These are phyloP conservation scores for Dryomyza anilis DNA, from an alignment of 2,888 invertebrate genomes.

Conservation along the genomic window DNA sequence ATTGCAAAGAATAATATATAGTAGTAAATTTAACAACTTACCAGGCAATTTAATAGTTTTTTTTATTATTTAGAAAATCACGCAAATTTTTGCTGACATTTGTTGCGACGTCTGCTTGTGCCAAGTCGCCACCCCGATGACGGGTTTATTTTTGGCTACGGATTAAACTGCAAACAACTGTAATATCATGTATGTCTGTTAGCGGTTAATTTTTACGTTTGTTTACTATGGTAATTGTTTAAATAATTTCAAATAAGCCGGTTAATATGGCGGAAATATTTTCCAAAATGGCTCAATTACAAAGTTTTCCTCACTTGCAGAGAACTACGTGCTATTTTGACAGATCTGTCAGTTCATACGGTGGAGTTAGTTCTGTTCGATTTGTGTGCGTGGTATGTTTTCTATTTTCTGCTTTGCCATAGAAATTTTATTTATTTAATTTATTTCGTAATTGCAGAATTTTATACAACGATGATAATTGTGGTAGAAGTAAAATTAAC, in stretches of 20 bases:
- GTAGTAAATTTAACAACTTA: too few species aligned
- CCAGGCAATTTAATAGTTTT: not conserved
- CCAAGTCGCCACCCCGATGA: not conserved
- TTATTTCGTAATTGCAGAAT: too few species aligned
- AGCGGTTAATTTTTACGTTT: constrained; percentile 28
- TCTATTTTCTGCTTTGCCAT: not conserved
- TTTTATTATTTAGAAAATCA: not conserved
- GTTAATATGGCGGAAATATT: constrained; percentile 59
- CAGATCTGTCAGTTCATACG: not conserved
- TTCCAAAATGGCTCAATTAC: constrained; percentile 51
- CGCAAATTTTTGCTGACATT: constrained; percentile 21
- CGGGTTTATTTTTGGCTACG: constrained; percentile 16
- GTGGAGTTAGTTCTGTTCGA: constrained; percentile 16
- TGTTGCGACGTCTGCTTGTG: constrained; percentile 11
- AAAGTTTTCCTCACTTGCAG: constrained; percentile 2
- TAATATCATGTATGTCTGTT: constrained; percentile 17
- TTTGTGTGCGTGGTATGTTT: not conserved
- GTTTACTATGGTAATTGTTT: constrained; percentile 43
- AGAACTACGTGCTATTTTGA: not conserved
- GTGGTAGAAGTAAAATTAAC: not conserved
- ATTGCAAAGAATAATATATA: too few species aligned
- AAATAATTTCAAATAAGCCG: constrained; percentile 59
- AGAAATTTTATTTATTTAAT: too few species aligned
- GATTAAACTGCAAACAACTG: constrained; percentile 19
- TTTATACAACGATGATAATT: too few species aligned